Evolutionary conservation across 2,113 vertebrate species (phyloP).

Genomic region (Poicephalus gulielmi): DNA sequence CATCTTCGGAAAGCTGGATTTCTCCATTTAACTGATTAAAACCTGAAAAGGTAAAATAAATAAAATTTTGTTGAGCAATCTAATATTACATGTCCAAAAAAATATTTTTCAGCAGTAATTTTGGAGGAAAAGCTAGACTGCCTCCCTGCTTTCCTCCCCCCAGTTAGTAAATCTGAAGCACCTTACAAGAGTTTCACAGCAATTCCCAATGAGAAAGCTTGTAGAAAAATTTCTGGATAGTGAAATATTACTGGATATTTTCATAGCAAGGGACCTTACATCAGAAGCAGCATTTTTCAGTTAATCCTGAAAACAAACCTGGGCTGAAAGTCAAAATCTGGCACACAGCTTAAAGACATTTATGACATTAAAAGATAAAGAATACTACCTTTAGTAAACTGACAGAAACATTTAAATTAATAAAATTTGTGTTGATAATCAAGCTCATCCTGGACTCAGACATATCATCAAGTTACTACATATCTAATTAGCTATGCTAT

Average conservation of each 20-base stretch:
- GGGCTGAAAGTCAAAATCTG: neutral
- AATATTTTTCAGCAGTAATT: neutral
- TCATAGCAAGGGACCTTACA: neutral
- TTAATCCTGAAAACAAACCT: neutral
- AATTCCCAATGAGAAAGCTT: neutral
- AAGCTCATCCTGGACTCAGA: neutral
- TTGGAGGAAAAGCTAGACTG: neutral
- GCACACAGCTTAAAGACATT: neutral
- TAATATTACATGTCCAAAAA: neutral
- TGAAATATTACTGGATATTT: neutral
- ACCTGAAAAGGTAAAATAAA: constrained; percentile 34
- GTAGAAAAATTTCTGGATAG: neutral
- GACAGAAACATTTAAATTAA: neutral
- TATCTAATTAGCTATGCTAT: neutral
- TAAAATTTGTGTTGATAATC: neutral
- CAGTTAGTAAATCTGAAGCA: neutral
- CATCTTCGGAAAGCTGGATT: neutral
- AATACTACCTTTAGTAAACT: neutral
- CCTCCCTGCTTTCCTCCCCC: neutral
- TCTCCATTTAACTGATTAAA: constrained; percentile 4
- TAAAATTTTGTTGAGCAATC: neutral
- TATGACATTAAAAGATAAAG: neutral
- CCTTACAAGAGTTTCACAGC: neutral
- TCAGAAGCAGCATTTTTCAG: neutral
- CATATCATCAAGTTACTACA: neutral